Base-by-base conservation (phyloP, 2,888 invertebrate genomes). In the Phengaris alcon region DNA sequence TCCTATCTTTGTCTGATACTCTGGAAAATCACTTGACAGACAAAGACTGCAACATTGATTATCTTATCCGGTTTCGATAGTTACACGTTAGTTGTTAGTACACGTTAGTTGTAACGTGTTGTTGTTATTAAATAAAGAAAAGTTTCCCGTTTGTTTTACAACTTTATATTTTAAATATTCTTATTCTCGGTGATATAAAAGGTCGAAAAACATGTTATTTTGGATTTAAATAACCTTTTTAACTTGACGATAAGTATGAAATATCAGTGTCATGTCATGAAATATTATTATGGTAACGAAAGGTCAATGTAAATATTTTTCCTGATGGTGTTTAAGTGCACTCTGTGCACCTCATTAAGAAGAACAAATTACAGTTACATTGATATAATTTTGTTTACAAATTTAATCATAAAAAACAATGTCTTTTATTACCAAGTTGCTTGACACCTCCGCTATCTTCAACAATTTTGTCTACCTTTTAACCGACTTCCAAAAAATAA, bases 321-420 rank as follows among this genome's bases (percentile, higher is more conserved):
- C 35, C 10, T 12, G 35, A 13, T 64, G 44, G 64, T 64, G 35
- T 64, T 52, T 12, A 44, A 35, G 35, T 35, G 35, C 35, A 35
- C 35, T 4, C 35, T 35, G 13, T 64, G 35, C 64, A 64, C 12
- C 35, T 64, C 64, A 64, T 64, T 44, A 64, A 64, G 10, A 64
- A 10, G 35, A 64, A 64, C 64, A 64, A 64, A 64, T 64, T 64
- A 64, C 35, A 64, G 35, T 5, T 12, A 64, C 35, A 64, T 1
- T 35, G 2, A 64, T 64, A 35, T 64, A 64, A 64, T 64, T 64
- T 35, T 64, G 64, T 64, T 64, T 64, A 35, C 10, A 64, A 64
- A 64, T 9, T 64, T 64, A 8, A 57, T 57, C 15, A 15, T 15
- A 22, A 59, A 64, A 64, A 64, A 64, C 10, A 35, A 64, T 35